A percentile compares a stretch with the other conserved stretches of the same genome.
phyloP scores from a whole-genome alignment of 2,113 vertebrate species.

The Hassar affinis region DNA sequence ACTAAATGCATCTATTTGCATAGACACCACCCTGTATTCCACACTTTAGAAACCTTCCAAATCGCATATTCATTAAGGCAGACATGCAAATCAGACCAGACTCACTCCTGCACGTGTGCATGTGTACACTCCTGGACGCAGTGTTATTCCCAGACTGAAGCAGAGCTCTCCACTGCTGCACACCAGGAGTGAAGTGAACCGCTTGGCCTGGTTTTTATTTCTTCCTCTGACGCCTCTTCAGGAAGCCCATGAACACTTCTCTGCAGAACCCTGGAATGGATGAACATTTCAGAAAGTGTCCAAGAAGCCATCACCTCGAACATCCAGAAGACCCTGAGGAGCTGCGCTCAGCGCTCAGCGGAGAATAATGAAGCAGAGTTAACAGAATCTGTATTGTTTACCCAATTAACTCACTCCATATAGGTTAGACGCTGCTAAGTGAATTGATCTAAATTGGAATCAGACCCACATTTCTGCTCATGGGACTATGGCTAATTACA shows the following conservation, averaged over 20 bases:
- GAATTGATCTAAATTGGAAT: not conserved
- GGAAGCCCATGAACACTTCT: not conserved
- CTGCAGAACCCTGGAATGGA: not conserved
- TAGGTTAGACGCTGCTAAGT: not conserved
- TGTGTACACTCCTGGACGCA: too few relatives aligned
- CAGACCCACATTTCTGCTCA: not conserved
- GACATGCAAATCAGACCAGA: not conserved
- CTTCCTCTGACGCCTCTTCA: too few relatives aligned
- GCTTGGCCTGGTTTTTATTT: too few relatives aligned
- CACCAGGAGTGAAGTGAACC: not conserved
- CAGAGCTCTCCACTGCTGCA: too few relatives aligned
- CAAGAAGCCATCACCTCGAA: not conserved
- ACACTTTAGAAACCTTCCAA: not conserved
- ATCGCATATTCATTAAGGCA: conserved; percentile 1
- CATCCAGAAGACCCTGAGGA: not conserved
- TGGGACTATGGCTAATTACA: conserved; percentile 34
- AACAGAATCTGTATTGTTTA: not conserved
- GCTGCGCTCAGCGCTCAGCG: not conserved
- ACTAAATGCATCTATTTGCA: not conserved
- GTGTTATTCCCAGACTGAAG: too few relatives aligned
- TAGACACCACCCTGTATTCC: not conserved
- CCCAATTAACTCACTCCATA: not conserved
- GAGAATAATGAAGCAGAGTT: not conserved
- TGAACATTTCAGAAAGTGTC: not conserved
- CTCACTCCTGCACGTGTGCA: not conserved